These are phyloP conservation scores for Sphaerophoria rueppellii DNA, from an alignment of 2,888 invertebrate species.

Conservation along the genomic window DNA sequence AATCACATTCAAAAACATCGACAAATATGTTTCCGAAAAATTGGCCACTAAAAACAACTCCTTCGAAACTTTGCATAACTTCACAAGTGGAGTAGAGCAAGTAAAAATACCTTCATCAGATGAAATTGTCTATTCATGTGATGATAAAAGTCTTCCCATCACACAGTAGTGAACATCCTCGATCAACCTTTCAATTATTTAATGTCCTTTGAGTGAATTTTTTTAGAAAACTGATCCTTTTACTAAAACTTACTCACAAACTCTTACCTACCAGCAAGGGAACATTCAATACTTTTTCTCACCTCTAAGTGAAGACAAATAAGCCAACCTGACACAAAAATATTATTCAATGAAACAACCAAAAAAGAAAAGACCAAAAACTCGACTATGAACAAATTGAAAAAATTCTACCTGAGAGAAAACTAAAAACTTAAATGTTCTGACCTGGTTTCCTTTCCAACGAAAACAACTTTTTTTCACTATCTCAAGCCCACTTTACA, in stretches of 20 bases:
- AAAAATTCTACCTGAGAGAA: slow-evolving; percentile 56
- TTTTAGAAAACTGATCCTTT: slow-evolving; percentile 27
- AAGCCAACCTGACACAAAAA: slow-evolving; percentile 41
- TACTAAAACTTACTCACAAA: slow-evolving; percentile 3
- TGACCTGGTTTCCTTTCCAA: slow-evolving; percentile 59
- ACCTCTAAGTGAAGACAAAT: slow-evolving; percentile 42
- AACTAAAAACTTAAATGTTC: slow-evolving; percentile 60
- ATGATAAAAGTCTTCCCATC: too few relatives aligned
- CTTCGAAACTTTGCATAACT: too few relatives aligned
- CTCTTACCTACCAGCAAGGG: slow-evolving; percentile 18
- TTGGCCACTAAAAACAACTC: too few relatives aligned
- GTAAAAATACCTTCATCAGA: too few relatives aligned
- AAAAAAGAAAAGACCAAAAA: slow-evolving; percentile 2
- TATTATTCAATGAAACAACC: slow-evolving; percentile 39
- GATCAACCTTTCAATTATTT: too few relatives aligned
- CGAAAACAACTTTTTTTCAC: slow-evolving; percentile 46
- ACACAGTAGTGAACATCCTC: too few relatives aligned
- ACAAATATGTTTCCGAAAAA: too few relatives aligned
- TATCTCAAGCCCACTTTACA: slow-evolving; percentile 44
- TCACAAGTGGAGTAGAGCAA: too few relatives aligned
- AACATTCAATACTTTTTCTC: slow-evolving; percentile 44
- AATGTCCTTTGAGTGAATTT: slow-evolving; percentile 1
- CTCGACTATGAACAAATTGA: slow-evolving; percentile 49
- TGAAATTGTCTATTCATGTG: too few relatives aligned
- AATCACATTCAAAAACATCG: too few relatives aligned